phyloP scores from a whole-genome alignment of 2,888 invertebrate species.

The Tinea pellionella region DNA sequence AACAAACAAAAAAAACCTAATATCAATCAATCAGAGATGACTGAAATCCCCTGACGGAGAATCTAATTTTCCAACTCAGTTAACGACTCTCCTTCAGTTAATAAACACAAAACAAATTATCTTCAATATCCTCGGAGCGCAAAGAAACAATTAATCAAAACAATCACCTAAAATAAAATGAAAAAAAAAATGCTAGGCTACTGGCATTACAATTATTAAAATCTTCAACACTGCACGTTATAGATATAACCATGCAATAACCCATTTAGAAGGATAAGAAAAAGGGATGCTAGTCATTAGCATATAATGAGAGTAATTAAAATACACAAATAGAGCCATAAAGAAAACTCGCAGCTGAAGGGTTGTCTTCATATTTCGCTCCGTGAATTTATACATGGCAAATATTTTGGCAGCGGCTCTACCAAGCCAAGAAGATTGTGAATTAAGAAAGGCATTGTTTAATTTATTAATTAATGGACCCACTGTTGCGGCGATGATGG shows the following conservation, averaged over 20 bases:
- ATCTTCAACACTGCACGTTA: conserved; percentile 53
- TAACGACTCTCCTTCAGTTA: conserved; percentile 61
- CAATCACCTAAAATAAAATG: conserved; percentile 33
- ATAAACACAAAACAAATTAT: conserved; percentile 62
- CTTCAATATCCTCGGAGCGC: conserved; percentile 41
- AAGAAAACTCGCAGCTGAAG: conserved; percentile 65
- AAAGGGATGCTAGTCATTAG: conserved; percentile 70
- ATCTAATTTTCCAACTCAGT: conserved; percentile 39
- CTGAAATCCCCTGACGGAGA: conserved; percentile 7
- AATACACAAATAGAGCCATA: conserved; percentile 78
- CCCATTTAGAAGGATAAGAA: conserved; percentile 70
- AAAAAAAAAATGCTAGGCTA: conserved; percentile 40
- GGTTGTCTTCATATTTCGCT: conserved; percentile 64
- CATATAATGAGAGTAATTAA: conserved; percentile 79
- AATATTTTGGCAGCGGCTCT: conserved; percentile 63
- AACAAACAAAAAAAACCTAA: conserved; percentile 2
- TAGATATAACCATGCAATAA: conserved; percentile 65
- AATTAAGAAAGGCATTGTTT: conserved; percentile 62
- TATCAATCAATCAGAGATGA: conserved; percentile 10
- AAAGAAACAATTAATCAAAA: conserved; percentile 61
- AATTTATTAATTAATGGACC: conserved; percentile 67
- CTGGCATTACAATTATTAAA: conserved; percentile 60
- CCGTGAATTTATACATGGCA: conserved; percentile 65
- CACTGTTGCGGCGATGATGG: conserved; percentile 47
- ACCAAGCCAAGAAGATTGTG: conserved; percentile 32